phyloP scores from a whole-genome alignment of 2,888 invertebrate species.

The Caenorhabditis doughertyi region DNA sequence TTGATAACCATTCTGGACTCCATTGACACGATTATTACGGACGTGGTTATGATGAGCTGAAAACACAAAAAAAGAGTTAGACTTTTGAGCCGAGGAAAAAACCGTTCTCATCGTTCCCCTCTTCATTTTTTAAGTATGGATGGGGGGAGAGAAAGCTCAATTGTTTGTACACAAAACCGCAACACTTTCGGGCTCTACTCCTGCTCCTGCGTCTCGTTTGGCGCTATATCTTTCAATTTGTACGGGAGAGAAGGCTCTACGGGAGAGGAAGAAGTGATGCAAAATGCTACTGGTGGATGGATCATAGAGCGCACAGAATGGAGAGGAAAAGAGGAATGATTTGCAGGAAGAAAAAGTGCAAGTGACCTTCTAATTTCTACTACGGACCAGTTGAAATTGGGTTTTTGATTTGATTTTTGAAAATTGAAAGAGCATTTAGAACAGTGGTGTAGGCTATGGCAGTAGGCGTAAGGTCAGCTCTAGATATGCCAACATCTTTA shows the following conservation, averaged over 20 bases:
- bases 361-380: slow-evolving; percentile 39
- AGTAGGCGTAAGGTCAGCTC: too few relatives aligned
- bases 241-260: slow-evolving; percentile 15
- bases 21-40: slow-evolving; percentile 42
- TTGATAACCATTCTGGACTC: not conserved
- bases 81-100: too few relatives aligned
- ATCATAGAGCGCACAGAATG: slow-evolving; percentile 23
- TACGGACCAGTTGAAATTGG: not conserved
- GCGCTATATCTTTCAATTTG: slow-evolving; percentile 19
- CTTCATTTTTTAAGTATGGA: not conserved
- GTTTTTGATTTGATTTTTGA: too few relatives aligned
- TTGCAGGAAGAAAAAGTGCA: slow-evolving; percentile 38
- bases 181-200: slow-evolving; percentile 25
- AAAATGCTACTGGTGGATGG: slow-evolving; percentile 23
- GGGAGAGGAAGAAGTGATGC: slow-evolving; percentile 33
- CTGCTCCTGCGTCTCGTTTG: slow-evolving; percentile 4
- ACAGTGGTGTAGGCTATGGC: too few relatives aligned
- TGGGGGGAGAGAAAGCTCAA: slow-evolving; percentile 2
- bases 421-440: too few relatives aligned
- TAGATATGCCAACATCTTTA: too few relatives aligned
- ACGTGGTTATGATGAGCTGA: slow-evolving; percentile 48
- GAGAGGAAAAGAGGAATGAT: slow-evolving; percentile 2
- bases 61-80: not conserved
- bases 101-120: slow-evolving; percentile 4
- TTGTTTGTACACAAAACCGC: slow-evolving; percentile 57